Base-by-base conservation (phyloP, 2,888 invertebrate genomes). In the Bombylius discolor region DNA sequence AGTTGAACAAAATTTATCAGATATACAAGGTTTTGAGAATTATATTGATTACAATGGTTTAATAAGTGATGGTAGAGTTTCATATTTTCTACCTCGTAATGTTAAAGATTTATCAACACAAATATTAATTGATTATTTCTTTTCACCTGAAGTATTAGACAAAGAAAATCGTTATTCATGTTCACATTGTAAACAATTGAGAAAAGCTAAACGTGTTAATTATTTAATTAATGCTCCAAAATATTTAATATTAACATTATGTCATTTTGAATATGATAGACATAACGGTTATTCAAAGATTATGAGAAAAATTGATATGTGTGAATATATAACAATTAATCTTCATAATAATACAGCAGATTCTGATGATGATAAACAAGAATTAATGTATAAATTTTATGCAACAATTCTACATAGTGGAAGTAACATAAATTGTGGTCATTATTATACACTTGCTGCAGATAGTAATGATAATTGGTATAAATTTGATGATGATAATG, bases 401-500 rank as follows among this genome's bases (percentile, higher is more conserved):
- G 89, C 89, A 0, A 88, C 89, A 0, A 86, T 93, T 0, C 85
- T 93, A 0, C 93, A 93, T 71, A 83, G 84, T 0, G 93, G 93
- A 4, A 81, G 82, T 32, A 87, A 85, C 52, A 83, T 89, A 61
- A 88, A 92, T 67, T 86, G 87, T 1, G 93, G 92, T 0, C 93
- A 93, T 68, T 93, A 93, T 70, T 90, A 89, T 69, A 89, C 90
- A 0, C 83, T 88, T 58, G 89, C 87, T 0, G 79, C 82, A 44
- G 87, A 87, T 66, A 74, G 65, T 23, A 76, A 77, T 56, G 75
- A 79, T 44, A 74, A 74, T 55, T 92, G 92, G 92, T 86, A 82
- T 69, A 81, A 84, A 66, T 89, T 88, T 67, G 89, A 91, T 67
- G 92, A 92, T 64, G 84, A 82, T 58, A 75, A 78, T n/a, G 89